Conservation (phyloP, 2,888 invertebrate species). For the Parnassius mnemosyne region DNA sequence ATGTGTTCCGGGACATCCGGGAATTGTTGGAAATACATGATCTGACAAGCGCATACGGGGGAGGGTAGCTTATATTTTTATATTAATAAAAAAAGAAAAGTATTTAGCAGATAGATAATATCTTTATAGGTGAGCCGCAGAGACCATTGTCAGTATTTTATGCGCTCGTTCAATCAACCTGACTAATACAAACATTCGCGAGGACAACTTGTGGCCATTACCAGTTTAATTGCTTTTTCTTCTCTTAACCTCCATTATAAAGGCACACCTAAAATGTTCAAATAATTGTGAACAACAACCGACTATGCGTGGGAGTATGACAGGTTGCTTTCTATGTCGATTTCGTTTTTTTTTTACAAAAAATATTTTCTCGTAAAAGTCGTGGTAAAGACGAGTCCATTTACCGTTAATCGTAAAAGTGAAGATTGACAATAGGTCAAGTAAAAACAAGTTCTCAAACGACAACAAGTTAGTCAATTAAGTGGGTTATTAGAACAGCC, state of each 20-base stretch:
- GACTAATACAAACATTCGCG: no score
- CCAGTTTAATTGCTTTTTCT: not conserved
- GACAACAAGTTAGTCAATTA: conserved; percentile 44
- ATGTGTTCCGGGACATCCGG: no score
- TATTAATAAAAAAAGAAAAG: no score
- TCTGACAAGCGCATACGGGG: no score
- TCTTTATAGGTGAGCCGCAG: no score
- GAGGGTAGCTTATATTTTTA: no score
- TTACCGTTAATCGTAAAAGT: conserved; percentile 61
- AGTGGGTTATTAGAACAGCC: conserved; percentile 45
- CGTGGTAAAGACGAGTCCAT: conserved; percentile 44
- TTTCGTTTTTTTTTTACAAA: conserved; percentile 52
- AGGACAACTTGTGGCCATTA: not conserved
- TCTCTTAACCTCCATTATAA: conserved; percentile 7
- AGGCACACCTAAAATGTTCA: conserved; percentile 19
- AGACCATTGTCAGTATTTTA: no score
- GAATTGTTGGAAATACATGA: no score
- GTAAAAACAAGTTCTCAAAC: conserved; percentile 40
- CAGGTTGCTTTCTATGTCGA: conserved; percentile 62
- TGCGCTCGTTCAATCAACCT: no score
- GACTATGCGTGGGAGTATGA: conserved; percentile 48
- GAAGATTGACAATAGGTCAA: conserved; percentile 53
- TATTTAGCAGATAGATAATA: no score
- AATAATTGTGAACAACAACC: conserved; percentile 32
- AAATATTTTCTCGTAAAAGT: conserved; percentile 28